Base-by-base conservation (phyloP, 92 coral and sea anemone species). In the Zoanthus sansibaricus region DNA sequence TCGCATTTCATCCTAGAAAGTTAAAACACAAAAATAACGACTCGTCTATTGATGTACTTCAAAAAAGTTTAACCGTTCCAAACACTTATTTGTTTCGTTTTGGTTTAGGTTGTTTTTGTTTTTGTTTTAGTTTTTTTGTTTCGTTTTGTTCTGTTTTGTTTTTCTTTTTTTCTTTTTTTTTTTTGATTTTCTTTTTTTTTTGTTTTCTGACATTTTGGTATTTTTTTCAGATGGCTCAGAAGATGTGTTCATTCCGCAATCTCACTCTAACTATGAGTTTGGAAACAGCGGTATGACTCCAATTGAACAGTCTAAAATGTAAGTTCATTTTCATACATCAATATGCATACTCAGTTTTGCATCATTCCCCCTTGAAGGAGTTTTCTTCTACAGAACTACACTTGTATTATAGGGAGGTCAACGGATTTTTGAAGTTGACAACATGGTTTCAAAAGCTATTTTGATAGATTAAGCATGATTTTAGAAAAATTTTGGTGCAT, bases 231-330 rank as follows among this genome's bases (percentile, higher is more conserved):
- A 88, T 31, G 95, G 84, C 13, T 86, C 87, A 45, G 98, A 92
- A 21, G 85, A 80, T 12, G 75, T 80, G 44, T 80, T 87, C n/a
- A 95, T 94, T 9, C 94, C 99, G 1, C 87, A 84, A 83, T 96
- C 99, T 16, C 95, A 93, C 25, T 96, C 99, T 0, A 96, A 96
- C 71, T 96, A 96, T 52, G 98, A 96, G 73, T 91, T 96, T 93
- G 99, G 96, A 48, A 84, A 87, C 64, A 90, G 90, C 68, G 94
- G 89, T 5, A 92, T 93, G 46, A 95, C 99, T 3, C 96, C 98
- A 52, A 93, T 95, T 13, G 92, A 94, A 16, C 95, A 94, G 54
- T 78, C 95, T 12, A 96, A 91, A 91, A 47, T 92, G 99, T 96
- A 84, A 96, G 99, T 30, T 20, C 42, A 37, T 37, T 37, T 37